Evolutionary conservation across 2,888 invertebrate species (phyloP), one percentile per base, ranked within the genome.

Genomic region (Eudasyphora cyanicolor): DNA sequence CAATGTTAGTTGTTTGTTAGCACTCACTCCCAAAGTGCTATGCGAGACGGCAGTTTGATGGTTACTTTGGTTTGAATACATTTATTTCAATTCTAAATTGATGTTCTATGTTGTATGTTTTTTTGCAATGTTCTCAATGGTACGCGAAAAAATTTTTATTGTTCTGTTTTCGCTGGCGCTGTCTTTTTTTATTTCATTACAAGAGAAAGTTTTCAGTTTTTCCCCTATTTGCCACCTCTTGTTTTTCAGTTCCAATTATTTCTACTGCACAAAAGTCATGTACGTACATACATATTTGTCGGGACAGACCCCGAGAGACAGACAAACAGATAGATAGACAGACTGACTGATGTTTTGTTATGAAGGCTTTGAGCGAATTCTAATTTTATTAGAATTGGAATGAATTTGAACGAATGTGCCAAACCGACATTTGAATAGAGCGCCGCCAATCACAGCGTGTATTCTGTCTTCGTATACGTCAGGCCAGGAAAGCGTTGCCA

Each of bases 121-220:
- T 49, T 49, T 49, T 49, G 5, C 29, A 29, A 0, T 27, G 29
- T 60, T 60, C 29, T 54, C 24, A 29, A 60, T 29, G 29, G 60
- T 60, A 60, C 60, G 60, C 60, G 60, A 29, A 60, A 60, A 14
- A 29, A 60, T 29, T 21, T 29, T 57, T 60, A 27, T 57, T 60
- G 29, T 60, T 60, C 8, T 60, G 21, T 29, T 21, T 29, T 60
- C 14, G 17, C 19, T 21, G 21, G 4, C 3, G 21, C 24, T 57
- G 57, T 29, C 32, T 29, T 29, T 49, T 29, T 14, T 0, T 27
- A 12, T 57, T 60, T 14, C 12, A 24, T 4, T 29, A n/a, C 29
- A 2, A 29, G 60, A 60, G 60, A 60, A 60, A 60, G 60, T 60
- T 60, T 60, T 6, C n/a, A 29, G 0, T 29, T 29, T 29, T 27